A percentile compares a stretch with the other conserved stretches of the same genome.
These are phyloP conservation scores for Cebus imitator DNA, from an alignment of 2,113 vertebrate species.

Conservation along the genomic window DNA sequence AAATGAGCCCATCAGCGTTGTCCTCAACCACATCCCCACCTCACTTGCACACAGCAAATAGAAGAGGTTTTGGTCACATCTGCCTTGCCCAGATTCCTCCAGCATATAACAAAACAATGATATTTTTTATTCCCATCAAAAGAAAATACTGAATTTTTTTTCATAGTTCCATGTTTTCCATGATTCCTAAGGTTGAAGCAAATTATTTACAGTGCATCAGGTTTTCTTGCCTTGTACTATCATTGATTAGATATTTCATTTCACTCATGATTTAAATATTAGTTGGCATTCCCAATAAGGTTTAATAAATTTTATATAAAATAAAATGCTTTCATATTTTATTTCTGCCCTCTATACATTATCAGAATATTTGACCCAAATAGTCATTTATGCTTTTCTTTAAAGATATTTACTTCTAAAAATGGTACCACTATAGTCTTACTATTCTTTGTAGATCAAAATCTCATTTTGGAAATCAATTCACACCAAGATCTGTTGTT, in stretches of 20 bases:
- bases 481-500: background rate
- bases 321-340: background rate
- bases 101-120: background rate
- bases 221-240: background rate
- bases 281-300: background rate
- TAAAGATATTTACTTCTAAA: conserved; percentile 9
- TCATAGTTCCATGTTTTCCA: background rate
- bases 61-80: background rate
- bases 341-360: background rate
- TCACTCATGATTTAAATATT: background rate
- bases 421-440: background rate
- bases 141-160: background rate
- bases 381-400: background rate
- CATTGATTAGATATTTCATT: background rate
- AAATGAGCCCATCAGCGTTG: fast-evolving
- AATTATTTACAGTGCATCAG: background rate
- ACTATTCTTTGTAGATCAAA: background rate
- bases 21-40: background rate
- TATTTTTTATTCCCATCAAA: background rate
- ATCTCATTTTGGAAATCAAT: conserved; percentile 54
- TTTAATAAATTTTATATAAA: background rate
- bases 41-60: background rate
- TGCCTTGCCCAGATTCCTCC: background rate
- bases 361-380: background rate
- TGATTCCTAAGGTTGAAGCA: background rate